Evolutionary conservation across 2,888 invertebrate genomes (phyloP).

Genomic region (Yponomeuta plumbellus): DNA sequence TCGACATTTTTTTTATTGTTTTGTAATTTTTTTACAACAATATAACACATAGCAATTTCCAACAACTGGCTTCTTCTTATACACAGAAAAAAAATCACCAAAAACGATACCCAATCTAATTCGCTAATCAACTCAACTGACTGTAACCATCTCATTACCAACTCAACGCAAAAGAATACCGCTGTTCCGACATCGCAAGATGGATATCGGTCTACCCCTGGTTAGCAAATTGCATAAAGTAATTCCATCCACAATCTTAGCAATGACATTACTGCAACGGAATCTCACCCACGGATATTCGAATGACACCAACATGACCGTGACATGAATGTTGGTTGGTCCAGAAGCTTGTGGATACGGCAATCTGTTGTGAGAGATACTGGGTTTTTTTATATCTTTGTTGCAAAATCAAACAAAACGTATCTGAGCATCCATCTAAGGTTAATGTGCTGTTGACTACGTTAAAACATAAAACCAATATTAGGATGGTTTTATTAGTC

Average conservation of each 20-base stretch:
- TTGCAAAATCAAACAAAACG: too few relatives aligned
- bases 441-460: too few relatives aligned
- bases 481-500: too few relatives aligned
- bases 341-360: not conserved
- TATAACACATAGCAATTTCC: too few relatives aligned
- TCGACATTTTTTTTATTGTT: too few relatives aligned
- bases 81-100: not conserved
- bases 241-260: slow-evolving; percentile 66
- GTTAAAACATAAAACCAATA: too few relatives aligned
- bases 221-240: slow-evolving; percentile 65
- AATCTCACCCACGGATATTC: slow-evolving; percentile 50
- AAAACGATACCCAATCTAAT: not conserved
- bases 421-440: too few relatives aligned
- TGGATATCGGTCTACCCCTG: slow-evolving; percentile 46
- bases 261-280: slow-evolving; percentile 61
- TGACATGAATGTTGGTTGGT: not conserved
- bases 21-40: too few relatives aligned
- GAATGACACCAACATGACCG: slow-evolving; percentile 34
- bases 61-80: not conserved
- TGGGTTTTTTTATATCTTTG: too few relatives aligned
- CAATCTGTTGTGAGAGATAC: not conserved
- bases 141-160: not conserved
- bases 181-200: slow-evolving; percentile 45
- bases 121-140: not conserved
- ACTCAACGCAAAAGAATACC: slow-evolving; percentile 23